Evolutionary conservation across 2,113 vertebrate genomes (phyloP).

Genomic region (Maccullochella peelii): DNA sequence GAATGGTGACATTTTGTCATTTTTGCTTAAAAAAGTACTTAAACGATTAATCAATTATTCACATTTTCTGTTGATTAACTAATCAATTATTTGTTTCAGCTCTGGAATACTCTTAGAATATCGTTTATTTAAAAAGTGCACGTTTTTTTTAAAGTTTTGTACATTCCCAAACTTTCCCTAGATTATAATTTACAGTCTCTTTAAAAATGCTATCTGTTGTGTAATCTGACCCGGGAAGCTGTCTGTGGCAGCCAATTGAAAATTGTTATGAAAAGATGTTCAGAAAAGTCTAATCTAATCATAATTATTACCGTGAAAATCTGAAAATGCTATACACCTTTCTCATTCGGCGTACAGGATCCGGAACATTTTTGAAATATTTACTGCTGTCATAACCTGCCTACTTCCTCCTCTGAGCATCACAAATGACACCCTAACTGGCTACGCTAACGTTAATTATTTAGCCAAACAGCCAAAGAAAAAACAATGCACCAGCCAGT

Average conservation of each 20-base stretch:
- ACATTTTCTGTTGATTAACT: neutral
- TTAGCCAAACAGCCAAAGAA: neutral
- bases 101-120: rapidly evolving
- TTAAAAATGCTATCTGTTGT: neutral
- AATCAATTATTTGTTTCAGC: neutral
- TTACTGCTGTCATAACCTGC: conserved; percentile 37
- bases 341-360: neutral
- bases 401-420: conserved; percentile 68
- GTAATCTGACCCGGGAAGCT: neutral
- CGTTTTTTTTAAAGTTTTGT: neutral
- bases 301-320: neutral
- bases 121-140: neutral
- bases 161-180: neutral
- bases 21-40: neutral
- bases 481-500: neutral
- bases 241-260: neutral
- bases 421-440: conserved; percentile 34
- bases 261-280: neutral
- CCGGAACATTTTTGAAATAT: neutral
- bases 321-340: neutral
- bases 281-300: neutral
- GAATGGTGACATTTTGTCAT: neutral
- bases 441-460: neutral
- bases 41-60: neutral
- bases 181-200: neutral